Evolutionary conservation across 2,113 vertebrate species (phyloP), one percentile per base, ranked within the genome.

Genomic region (Mionectes macconnelli): DNA sequence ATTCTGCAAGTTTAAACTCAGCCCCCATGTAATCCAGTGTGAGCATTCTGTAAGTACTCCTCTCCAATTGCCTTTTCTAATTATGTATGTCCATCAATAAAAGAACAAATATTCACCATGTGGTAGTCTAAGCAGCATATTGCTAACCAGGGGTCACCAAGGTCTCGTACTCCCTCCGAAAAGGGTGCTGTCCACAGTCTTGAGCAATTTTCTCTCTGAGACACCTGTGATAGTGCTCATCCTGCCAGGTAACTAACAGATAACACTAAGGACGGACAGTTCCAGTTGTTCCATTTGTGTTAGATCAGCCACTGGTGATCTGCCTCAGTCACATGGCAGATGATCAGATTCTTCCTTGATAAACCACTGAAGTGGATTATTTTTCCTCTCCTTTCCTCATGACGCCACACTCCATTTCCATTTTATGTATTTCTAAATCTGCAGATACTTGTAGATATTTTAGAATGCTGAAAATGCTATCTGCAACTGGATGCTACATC

Each of bases 171-270:
- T 23, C 39, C 18, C 64, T 62, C 31, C 35, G 70, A 25, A 73
- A 53, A 11, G 4, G 7, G 14, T 1, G 0, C 3, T 3, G 12
- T 74, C 62, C 63, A 16, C 14, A 8, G 33, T 49, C 45, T 70
- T 62, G 22, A 55, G 33, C 33, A 89, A 31, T 74, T 89, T 76
- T 62, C 37, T 73, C 49, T 69, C 76, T 27, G n/a, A 18, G 7
- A 64, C 16, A 70, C 21, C 39, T 28, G 28, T 6, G 7, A 27
- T 25, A 84, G 37, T 12, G 81, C 5, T 56, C 55, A 40, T 1
- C 0, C 37, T 63, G 25, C 23, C 73, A 77, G 23, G 5, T 8
- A 75, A 35, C 12, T 6, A 72, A 60, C 20, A 67, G 59, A 68
- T 6, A 17, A 40, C n/a, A 28, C 18, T 18, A 67, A 25, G 31